These are phyloP conservation scores for Parasteatoda lunata DNA, from an alignment of 2,888 invertebrate genomes.

Conservation along the genomic window DNA sequence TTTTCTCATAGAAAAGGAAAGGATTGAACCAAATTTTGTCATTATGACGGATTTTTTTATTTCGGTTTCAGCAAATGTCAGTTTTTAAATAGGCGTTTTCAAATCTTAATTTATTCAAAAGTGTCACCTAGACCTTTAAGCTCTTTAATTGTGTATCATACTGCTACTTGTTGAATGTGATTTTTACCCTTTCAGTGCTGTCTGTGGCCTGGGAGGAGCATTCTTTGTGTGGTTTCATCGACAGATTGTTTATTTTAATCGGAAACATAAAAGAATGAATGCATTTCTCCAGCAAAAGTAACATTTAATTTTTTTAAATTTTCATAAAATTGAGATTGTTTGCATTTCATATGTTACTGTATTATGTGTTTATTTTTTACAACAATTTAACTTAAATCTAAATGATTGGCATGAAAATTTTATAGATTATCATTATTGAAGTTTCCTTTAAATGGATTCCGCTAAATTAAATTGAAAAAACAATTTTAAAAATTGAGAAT, in stretches of 20 bases:
- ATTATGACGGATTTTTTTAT: not conserved
- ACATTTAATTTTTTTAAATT: conserved; percentile 42
- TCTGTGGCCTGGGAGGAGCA: conserved; percentile 90
- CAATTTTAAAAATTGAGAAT: too few species aligned
- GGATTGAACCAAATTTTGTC: too few species aligned
- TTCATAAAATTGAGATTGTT: not conserved
- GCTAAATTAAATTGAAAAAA: too few species aligned
- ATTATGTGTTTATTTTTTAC: too few species aligned
- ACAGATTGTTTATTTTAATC: conserved; percentile 93
- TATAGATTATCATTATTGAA: too few species aligned
- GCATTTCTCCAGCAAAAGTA: conserved; percentile 95
- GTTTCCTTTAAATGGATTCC: too few species aligned
- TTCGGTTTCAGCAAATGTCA: not conserved
- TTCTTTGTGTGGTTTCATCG: conserved; percentile 94
- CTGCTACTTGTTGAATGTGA: too few species aligned
- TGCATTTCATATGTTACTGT: not conserved
- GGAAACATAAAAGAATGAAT: conserved; percentile 91
- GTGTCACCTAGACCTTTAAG: not conserved
- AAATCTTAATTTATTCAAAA: not conserved
- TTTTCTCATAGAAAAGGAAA: too few species aligned
- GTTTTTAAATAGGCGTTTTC: not conserved
- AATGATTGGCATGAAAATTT: too few species aligned
- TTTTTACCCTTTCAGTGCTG: conserved; percentile 33
- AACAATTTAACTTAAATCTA: too few species aligned
- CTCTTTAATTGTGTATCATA: not conserved